A percentile compares a stretch with the other conserved stretches of the same genome.
Conservation (phyloP, 2,797 vertebrate species). For the Gobionotothen gibberifrons region DNA sequence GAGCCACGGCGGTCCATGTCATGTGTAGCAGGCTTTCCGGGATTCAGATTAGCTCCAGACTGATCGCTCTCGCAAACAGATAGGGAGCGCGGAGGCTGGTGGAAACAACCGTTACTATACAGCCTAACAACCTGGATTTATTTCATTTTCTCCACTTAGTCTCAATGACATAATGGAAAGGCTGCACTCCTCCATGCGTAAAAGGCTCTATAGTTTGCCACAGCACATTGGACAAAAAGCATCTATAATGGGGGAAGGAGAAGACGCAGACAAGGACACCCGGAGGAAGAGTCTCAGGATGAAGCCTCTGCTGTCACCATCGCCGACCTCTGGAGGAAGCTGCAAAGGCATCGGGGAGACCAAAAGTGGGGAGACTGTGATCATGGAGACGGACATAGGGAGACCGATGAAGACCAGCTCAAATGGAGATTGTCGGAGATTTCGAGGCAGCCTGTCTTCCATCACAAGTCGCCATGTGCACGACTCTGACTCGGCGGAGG, state of each 20-base stretch:
- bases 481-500: constrained; percentile 90
- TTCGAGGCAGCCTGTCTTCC: constrained; percentile 95
- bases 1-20: constrained; percentile 74
- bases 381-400: constrained; percentile 91
- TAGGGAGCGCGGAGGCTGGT: constrained; percentile 70
- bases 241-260: constrained; percentile 94
- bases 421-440: constrained; percentile 96
- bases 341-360: constrained; percentile 84
- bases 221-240: constrained; percentile 95
- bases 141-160: constrained; percentile 51
- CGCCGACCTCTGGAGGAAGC: constrained; percentile 86
- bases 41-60: constrained; percentile 81
- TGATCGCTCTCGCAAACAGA: constrained; percentile 72
- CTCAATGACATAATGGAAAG: constrained; percentile 92
- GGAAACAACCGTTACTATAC: constrained; percentile 60
- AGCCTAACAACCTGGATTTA: constrained; percentile 65
- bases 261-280: constrained; percentile 90
- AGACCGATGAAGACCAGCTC: constrained; percentile 90
- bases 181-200: constrained; percentile 97
- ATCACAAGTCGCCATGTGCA: constrained; percentile 93
- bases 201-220: constrained; percentile 98
- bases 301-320: constrained; percentile 91
- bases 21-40: constrained; percentile 79
- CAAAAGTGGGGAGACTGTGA: constrained; percentile 85
- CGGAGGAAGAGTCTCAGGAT: constrained; percentile 93